phyloP scores from a whole-genome alignment of 2,113 vertebrate species.

The Saccopteryx bilineata region DNA sequence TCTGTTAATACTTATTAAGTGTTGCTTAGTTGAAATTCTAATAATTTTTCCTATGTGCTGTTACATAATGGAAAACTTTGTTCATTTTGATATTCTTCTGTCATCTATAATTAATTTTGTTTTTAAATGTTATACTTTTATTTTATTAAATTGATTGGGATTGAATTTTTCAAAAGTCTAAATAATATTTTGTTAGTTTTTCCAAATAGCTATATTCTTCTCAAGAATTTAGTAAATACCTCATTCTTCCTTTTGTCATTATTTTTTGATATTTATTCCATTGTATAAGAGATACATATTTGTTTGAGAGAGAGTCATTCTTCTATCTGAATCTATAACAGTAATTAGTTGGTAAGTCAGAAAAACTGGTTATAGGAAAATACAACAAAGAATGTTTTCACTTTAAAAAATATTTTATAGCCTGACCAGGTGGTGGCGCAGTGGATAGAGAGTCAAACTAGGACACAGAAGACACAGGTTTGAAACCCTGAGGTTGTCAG shows the following conservation, averaged over 20 bases:
- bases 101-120: background rate
- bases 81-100: background rate
- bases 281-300: background rate
- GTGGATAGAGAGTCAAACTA: too few species aligned
- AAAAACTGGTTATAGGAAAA: background rate
- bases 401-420: background rate
- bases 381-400: background rate
- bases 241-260: background rate
- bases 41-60: background rate
- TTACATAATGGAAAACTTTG: background rate
- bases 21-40: conserved; percentile 12
- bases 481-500: too few species aligned
- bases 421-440: too few species aligned
- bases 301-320: background rate
- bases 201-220: background rate
- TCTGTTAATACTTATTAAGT: background rate
- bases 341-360: background rate
- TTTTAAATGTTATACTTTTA: background rate
- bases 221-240: background rate
- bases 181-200: background rate
- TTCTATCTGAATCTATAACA: background rate
- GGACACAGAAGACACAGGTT: too few species aligned
- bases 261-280: background rate
- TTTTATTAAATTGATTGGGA: conserved; percentile 25
- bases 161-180: background rate